These are phyloP conservation scores for Habrosyne pyritoides DNA, from an alignment of 2,888 invertebrate genomes.

Conservation along the genomic window DNA sequence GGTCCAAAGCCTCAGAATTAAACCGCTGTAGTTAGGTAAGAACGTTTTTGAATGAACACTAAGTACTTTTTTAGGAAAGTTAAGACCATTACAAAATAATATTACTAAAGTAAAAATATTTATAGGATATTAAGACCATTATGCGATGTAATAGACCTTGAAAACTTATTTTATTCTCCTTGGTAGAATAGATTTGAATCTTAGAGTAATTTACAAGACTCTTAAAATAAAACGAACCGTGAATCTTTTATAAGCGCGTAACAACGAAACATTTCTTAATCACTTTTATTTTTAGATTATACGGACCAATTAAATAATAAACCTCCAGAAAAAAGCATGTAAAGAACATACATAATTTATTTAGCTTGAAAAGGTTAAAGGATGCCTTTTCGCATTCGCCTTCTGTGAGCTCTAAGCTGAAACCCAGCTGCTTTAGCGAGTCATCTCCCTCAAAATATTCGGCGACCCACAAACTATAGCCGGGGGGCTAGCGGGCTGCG, in stretches of 20 bases:
- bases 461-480: slow-evolving; percentile 25
- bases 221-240: not conserved
- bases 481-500: slow-evolving; percentile 22
- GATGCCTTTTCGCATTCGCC: not conserved
- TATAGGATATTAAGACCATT: not conserved
- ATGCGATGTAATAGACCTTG: not conserved
- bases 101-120: not conserved
- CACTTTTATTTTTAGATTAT: too few species aligned
- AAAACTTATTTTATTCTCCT: not conserved
- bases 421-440: slow-evolving; percentile 7
- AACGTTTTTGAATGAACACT: not conserved
- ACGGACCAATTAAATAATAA: too few species aligned
- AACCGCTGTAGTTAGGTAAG: not conserved
- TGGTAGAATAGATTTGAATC: not conserved
- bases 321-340: not conserved
- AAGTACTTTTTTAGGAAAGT: not conserved
- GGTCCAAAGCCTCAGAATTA: not conserved
- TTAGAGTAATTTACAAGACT: not conserved
- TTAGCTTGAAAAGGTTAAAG: not conserved
- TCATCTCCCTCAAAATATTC: slow-evolving; percentile 21
- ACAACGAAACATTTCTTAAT: not conserved
- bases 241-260: too few species aligned
- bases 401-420: not conserved
- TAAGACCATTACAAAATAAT: not conserved
- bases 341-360: not conserved